These are phyloP conservation scores for Eurystomus glaucurus DNA, from an alignment of 2,797 vertebrate species.

Conservation along the genomic window DNA sequence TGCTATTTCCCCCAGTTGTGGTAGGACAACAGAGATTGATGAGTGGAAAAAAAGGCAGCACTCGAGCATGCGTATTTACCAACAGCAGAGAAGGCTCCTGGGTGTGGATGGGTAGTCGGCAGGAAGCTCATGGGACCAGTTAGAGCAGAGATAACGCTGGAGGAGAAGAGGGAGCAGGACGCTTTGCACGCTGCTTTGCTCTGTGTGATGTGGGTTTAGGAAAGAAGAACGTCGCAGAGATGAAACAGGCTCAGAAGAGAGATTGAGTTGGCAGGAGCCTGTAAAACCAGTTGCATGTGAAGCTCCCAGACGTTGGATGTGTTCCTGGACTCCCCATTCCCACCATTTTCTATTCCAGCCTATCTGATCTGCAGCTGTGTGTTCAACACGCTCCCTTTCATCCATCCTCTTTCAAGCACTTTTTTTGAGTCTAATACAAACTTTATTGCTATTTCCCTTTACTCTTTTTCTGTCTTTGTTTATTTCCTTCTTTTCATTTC, in stretches of 20 bases:
- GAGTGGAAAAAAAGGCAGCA: background rate
- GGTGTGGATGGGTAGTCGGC: background rate
- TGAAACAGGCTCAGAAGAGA: background rate
- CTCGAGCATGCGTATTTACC: accelerated
- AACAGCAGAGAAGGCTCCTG: accelerated
- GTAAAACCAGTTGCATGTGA: constrained; percentile 10
- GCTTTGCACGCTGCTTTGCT: background rate
- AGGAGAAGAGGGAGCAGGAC: background rate
- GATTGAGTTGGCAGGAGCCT: background rate
- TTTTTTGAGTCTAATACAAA: background rate
- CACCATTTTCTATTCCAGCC: background rate
- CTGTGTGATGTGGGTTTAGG: constrained; percentile 22
- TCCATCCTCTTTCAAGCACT: background rate
- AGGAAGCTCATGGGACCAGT: background rate
- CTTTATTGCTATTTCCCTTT: background rate
- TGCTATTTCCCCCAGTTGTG: background rate
- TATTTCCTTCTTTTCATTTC: background rate
- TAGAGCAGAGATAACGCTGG: background rate
- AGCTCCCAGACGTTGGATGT: background rate
- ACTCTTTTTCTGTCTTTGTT: background rate
- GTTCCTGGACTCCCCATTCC: background rate
- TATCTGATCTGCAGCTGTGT: background rate
- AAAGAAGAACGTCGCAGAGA: background rate
- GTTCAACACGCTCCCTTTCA: background rate
- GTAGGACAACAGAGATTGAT: background rate